These are phyloP conservation scores for Taphrorychus bicolor DNA, from an alignment of 2,888 invertebrate genomes.

Conservation along the genomic window DNA sequence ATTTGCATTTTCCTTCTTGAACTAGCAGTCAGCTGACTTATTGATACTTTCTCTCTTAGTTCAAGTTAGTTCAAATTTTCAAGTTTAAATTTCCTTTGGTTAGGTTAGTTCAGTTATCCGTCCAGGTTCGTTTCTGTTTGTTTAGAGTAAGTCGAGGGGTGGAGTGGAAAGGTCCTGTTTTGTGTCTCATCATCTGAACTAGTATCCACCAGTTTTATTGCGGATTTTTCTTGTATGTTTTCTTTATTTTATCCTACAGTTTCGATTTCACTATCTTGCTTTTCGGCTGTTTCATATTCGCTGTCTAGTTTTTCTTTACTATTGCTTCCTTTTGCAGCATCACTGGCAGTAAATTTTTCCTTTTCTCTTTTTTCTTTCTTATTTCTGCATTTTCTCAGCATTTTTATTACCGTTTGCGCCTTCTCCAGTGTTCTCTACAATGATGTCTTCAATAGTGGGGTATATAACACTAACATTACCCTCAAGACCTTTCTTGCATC, in stretches of 20 bases:
- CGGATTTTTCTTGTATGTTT: constrained; percentile 27
- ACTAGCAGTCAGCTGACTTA: too few relatives aligned
- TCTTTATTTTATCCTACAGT: background rate
- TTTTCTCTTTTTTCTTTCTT: background rate
- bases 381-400: background rate
- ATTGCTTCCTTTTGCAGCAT: background rate
- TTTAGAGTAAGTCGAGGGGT: too few relatives aligned
- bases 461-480: background rate
- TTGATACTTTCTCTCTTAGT: too few relatives aligned
- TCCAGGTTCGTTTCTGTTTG: too few relatives aligned
- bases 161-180: too few relatives aligned
- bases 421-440: background rate
- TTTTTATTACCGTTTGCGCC: background rate
- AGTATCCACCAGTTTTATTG: constrained; percentile 55
- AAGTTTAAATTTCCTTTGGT: too few relatives aligned
- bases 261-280: background rate
- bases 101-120: too few relatives aligned
- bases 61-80: too few relatives aligned
- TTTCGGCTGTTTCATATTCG: too few relatives aligned
- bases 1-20: too few relatives aligned
- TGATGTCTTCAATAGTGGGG: background rate
- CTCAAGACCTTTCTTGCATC: background rate
- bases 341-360: too few relatives aligned
- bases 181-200: constrained; percentile 53
- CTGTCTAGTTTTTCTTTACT: background rate